phyloP scores from a whole-genome alignment of 2,888 invertebrate genomes.

The Choreutis nemorana region DNA sequence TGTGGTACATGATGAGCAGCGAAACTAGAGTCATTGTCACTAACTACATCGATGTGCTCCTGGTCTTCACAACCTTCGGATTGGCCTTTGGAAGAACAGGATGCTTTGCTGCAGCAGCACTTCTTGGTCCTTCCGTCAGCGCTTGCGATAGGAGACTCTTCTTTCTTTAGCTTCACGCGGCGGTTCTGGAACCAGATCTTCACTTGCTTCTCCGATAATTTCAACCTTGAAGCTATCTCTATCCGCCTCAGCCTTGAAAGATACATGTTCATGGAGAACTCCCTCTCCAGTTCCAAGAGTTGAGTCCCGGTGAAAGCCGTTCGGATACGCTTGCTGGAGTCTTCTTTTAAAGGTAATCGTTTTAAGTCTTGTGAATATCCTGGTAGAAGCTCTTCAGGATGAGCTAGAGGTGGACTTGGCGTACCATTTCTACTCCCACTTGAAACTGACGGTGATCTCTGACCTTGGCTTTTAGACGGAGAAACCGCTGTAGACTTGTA shows the following conservation, averaged over 20 bases:
- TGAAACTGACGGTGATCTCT: conserved; percentile 43
- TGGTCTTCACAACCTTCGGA: conserved; percentile 41
- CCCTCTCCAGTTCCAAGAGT: conserved; percentile 85
- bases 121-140: conserved; percentile 35
- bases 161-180: conserved; percentile 92
- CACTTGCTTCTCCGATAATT: conserved; percentile 93
- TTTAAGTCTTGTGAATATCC: conserved; percentile 50
- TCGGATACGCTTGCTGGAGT: conserved; percentile 86
- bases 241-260: conserved; percentile 87
- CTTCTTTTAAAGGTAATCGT: conserved; percentile 60
- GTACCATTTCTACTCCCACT: conserved; percentile 63
- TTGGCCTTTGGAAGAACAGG: conserved; percentile 31
- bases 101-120: conserved; percentile 42
- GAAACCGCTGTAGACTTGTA: conserved; percentile 41
- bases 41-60: conserved; percentile 55
- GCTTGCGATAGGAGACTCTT: conserved; percentile 67
- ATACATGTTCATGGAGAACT: conserved; percentile 91
- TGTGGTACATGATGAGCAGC: conserved; percentile 37
- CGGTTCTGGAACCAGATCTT: conserved; percentile 97
- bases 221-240: conserved; percentile 89
- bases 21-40: conserved; percentile 41
- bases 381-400: conserved; percentile 51
- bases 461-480: conserved; percentile 49
- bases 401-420: conserved; percentile 60
- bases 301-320: conserved; percentile 95